phyloP scores from a whole-genome alignment of 2,797 vertebrate species.

The Crenichthys baileyi region DNA sequence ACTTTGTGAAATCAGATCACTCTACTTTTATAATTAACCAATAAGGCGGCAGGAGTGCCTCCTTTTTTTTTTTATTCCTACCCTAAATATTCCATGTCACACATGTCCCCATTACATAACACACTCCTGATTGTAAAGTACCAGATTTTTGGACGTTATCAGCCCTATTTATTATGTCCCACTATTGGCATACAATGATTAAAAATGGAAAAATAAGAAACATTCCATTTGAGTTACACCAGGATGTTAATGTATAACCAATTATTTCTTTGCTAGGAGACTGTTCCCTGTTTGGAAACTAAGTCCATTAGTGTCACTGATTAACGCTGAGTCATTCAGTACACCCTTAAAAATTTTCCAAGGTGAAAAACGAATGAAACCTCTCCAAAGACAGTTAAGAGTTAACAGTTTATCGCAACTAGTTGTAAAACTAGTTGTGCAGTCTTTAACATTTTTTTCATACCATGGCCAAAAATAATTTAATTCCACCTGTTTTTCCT shows the following conservation, averaged over 20 bases:
- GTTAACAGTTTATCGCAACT: neutral
- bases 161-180: neutral
- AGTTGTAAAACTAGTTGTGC: neutral
- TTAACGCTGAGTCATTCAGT: constrained; percentile 24
- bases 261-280: neutral
- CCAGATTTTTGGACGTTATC: constrained; percentile 16
- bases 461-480: neutral
- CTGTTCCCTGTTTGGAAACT: constrained; percentile 18
- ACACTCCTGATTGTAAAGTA: neutral
- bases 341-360: neutral
- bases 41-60: neutral
- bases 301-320: constrained; percentile 43
- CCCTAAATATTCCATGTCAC: constrained; percentile 28
- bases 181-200: neutral
- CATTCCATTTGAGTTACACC: neutral
- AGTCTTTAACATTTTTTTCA: neutral
- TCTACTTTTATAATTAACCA: neutral
- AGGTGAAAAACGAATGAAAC: constrained; percentile 6
- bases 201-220: constrained; percentile 3
- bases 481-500: neutral
- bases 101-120: neutral
- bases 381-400: neutral
- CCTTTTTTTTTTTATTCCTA: neutral
- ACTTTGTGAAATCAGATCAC: neutral
- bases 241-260: neutral